Base-by-base conservation (phyloP, 2,888 invertebrate species). In the Xestia sexstrigata region DNA sequence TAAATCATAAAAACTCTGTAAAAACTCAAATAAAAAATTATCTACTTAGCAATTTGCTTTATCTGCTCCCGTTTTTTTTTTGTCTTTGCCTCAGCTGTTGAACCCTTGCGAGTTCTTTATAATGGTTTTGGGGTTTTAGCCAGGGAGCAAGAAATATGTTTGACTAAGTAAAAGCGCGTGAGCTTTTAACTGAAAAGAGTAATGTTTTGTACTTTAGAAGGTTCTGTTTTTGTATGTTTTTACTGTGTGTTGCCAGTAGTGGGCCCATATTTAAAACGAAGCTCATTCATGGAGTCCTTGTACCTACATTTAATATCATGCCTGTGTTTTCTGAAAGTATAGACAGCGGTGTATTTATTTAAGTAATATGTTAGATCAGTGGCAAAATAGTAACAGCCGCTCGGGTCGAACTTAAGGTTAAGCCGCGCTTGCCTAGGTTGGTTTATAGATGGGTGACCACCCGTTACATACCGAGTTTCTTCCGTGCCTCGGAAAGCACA, bases 51-150 rank as follows among this genome's bases (percentile, higher is more conserved):
- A 89, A 84, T 90, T 88, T 87, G 79, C 79, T 81, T 89, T 89
- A 89, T 90, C 88, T 90, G 75, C 76, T 79, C 74, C 63, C 74
- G 75, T 87, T 88, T 89, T 89, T n/a, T 89, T 89, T 90, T 90
- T 89, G 88, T 86, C 86, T 82, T 87, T 85, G 76, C 78, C 83
- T 90, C 87, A 88, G 81, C 85, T 88, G 88, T 79, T 89, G 85
- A 89, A 90, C 89, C 90, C 89, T 85, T 88, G 78, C 85, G 85
- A 89, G 86, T 90, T 89, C 80, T 87, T 88, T 90, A 87, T 91
- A 89, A 91, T 89, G 90, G 87, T 85, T 91, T 90, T 85, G 86
- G 87, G 89, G 84, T 80, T 87, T 82, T 82, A 84, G 79, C 78
- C 79, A 74, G 83, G 87, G 87, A 88, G 86, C 83, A 87, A 80